Base-by-base conservation (phyloP, 2,888 invertebrate species). In the Helleia helle region DNA sequence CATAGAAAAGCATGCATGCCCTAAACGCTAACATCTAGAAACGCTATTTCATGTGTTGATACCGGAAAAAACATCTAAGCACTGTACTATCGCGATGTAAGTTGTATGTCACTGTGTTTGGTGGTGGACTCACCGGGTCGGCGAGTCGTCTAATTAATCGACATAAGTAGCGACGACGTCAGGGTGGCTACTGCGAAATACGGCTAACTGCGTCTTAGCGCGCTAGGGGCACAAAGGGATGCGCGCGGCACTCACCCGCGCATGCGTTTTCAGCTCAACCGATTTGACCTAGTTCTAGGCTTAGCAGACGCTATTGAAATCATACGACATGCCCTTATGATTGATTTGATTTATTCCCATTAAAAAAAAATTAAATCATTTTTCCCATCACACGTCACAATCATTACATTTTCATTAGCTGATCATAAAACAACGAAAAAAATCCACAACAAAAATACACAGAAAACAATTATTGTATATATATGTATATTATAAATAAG, bases 1-100 rank as follows among this genome's bases (percentile, higher is more conserved):
- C 71, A 76, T 62, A 75, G 62, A 71, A 53, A 73, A 71, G 71
- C 81, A 80, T 81, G 83, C 81, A 76, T 71, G 69, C 69, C 75
- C 71, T 77, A 72, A 46, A 65, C 66, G 58, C 77, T 77, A 76
- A 72, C 63, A 64, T 64, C 75, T 77, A 79, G 56, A 52, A 22
- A 22, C 7, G 5, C 75, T 73, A 77, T 62, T 47, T 60, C n/a
- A 56, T 62, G 60, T 59, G 62, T 53, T 61, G 42, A 65, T 68
- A 64, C 59, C 46, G 56, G 56, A 56, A 56, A 43, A 56, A 56
- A 69, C 57, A 69, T 71, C 71, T 70, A 77, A 68, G 60, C 69
- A 66, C 63, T 65, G 64, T 63, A 61, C 62, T 71, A 71, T 64
- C 54, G 47, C 54, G 38, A 28, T 47, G 8, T 22, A 8, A 45